Percentiles rank a stretch among this genome's conserved stretches.
Conservation (phyloP, 2,888 invertebrate genomes). For the Drosophila diplacantha region DNA sequence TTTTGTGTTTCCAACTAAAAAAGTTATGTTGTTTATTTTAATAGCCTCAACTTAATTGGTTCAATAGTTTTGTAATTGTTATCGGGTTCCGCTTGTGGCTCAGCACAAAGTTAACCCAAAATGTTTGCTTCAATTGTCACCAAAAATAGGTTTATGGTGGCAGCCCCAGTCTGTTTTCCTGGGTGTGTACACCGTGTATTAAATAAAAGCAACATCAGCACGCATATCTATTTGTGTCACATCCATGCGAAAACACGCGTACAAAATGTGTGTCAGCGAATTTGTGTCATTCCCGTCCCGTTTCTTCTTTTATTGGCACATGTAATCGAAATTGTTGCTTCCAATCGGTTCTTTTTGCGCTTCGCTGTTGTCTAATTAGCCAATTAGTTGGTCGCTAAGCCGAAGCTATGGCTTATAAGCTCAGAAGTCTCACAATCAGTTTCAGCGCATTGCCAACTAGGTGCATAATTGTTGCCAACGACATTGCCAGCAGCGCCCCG, state of each 20-base stretch:
- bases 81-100: conserved; percentile 36
- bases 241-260: conserved; percentile 27
- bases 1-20: not conserved
- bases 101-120: conserved; percentile 9
- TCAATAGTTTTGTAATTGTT: conserved; percentile 66
- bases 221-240: conserved; percentile 15
- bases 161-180: conserved; percentile 20
- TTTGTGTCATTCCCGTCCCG: conserved; percentile 14
- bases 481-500: conserved; percentile 32
- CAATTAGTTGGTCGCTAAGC: conserved; percentile 45
- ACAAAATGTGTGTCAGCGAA: conserved; percentile 9
- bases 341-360: conserved; percentile 22
- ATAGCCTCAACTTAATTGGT: conserved; percentile 63
- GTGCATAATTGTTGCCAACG: conserved; percentile 54
- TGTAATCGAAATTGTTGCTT: conserved; percentile 33
- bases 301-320: conserved; percentile 15
- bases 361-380: conserved; percentile 46
- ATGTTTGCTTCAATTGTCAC: conserved; percentile 56
- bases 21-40: conserved; percentile 30
- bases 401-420: conserved; percentile 31
- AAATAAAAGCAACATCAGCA: conserved; percentile 13
- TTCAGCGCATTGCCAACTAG: conserved; percentile 46
- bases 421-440: conserved; percentile 15
- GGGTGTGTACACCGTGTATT: conserved; percentile 47
- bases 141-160: conserved; percentile 55